Conservation (phyloP, 1,140 invertebrate genomes). For the Drosophila sucinea region DNA sequence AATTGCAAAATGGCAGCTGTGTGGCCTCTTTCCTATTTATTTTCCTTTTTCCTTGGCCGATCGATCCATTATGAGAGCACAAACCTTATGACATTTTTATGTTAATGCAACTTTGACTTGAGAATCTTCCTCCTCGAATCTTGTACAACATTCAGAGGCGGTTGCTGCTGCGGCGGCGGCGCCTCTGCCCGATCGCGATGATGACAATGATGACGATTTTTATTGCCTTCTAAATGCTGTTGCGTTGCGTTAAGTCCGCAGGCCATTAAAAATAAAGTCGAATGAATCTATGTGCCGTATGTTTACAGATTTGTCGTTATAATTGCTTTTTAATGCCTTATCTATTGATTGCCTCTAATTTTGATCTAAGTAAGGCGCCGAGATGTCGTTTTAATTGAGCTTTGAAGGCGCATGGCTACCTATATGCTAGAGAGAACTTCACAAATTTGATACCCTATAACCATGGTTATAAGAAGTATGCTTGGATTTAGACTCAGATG, state of each 20-base stretch:
- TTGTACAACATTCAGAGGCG: background rate
- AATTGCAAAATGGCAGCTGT: conserved; percentile 64
- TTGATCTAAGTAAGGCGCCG: conserved; percentile 13
- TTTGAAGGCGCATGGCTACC: conserved; percentile 1
- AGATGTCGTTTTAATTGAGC: conserved; percentile 19
- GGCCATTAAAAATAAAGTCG: conserved; percentile 60
- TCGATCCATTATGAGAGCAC: conserved; percentile 27
- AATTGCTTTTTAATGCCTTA: conserved; percentile 83
- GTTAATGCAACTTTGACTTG: conserved; percentile 73
- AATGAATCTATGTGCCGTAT: conserved; percentile 68
- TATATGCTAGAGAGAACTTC: background rate
- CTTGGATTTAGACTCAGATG: background rate
- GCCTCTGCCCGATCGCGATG: conserved; percentile 37
- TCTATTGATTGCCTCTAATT: conserved; percentile 52
- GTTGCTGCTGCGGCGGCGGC: conserved; percentile 9
- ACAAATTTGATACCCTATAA: background rate
- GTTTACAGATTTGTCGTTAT: conserved; percentile 82
- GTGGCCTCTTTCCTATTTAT: conserved; percentile 49
- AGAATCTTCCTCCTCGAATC: conserved; percentile 10
- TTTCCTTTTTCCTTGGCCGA: background rate
- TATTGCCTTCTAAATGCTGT: conserved; percentile 78
- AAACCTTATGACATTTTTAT: conserved; percentile 82
- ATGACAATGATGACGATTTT: conserved; percentile 41
- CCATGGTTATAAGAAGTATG: background rate
- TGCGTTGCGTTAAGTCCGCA: conserved; percentile 73